Conservation (phyloP, 2,113 vertebrate genomes). For the Otolemur garnettii region DNA sequence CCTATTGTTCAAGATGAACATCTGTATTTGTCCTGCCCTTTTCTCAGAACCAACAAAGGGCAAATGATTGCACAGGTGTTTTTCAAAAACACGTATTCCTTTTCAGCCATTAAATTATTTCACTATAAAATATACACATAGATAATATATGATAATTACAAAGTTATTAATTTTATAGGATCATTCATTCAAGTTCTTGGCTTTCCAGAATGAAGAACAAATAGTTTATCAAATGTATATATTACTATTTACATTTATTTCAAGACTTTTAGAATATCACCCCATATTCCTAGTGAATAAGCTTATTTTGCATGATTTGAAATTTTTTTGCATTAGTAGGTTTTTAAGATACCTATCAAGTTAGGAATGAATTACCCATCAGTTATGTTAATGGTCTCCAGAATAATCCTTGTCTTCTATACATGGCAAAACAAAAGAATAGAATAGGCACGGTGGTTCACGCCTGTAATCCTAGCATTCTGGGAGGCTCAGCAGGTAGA, state of each 20-base stretch:
- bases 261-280: background rate
- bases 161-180: background rate
- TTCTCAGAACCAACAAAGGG: background rate
- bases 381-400: slow-evolving; percentile 29
- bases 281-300: background rate
- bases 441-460: too few species aligned
- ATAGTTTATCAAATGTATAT: background rate
- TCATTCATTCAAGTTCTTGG: background rate
- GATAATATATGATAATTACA: background rate
- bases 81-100: background rate
- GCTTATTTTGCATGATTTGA: background rate
- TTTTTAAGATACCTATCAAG: slow-evolving; percentile 29
- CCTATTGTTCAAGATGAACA: background rate
- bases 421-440: slow-evolving; percentile 39
- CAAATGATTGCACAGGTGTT: background rate
- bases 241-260: background rate
- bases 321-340: background rate
- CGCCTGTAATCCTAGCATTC: too few species aligned
- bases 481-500: too few species aligned
- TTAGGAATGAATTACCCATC: slow-evolving; percentile 58
- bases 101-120: slow-evolving; percentile 1
- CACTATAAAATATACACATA: slow-evolving; percentile 10
- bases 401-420: slow-evolving; percentile 48
- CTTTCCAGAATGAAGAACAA: slow-evolving; percentile 46
- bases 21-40: background rate